phyloP scores from a whole-genome alignment of 1,140 invertebrate genomes.

The Drosophila chauvacae region DNA sequence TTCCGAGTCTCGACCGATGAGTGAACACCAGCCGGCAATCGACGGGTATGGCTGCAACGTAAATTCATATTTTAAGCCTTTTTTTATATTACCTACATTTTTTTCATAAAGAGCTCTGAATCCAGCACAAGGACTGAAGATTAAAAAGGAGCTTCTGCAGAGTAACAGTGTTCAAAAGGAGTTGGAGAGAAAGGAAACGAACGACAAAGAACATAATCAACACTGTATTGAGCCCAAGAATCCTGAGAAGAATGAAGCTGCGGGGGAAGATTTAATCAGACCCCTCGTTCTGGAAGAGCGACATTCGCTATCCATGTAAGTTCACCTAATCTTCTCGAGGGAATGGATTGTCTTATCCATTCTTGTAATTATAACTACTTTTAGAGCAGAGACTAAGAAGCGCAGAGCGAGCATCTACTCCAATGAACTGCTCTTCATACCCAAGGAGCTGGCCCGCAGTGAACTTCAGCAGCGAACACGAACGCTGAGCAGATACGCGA shows the following conservation, averaged over 20 bases:
- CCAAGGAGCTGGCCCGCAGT: conserved; percentile 60
- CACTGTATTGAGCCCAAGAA: not conserved
- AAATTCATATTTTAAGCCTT: not conserved
- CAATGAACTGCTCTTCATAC: conserved; percentile 59
- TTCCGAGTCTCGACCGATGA: conserved; percentile 14
- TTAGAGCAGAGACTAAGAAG: conserved; percentile 71
- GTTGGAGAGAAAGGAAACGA: not conserved
- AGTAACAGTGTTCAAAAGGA: not conserved
- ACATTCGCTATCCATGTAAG: conserved; percentile 62
- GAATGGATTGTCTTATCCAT: not conserved
- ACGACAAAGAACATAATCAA: not conserved
- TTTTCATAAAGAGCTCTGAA: not conserved
- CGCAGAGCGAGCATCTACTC: conserved; percentile 64
- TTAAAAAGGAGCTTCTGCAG: not conserved
- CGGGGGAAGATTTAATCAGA: conserved; percentile 26
- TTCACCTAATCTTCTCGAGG: not conserved
- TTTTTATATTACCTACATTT: no score
- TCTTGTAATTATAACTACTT: not conserved
- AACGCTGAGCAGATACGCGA: conserved; percentile 13
- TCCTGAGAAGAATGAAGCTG: not conserved
- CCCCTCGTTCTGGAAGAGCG: conserved; percentile 58
- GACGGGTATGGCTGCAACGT: conserved; percentile 22
- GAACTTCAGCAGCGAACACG: conserved; percentile 41
- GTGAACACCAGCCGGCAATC: conserved; percentile 5
- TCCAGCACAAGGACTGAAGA: not conserved